phyloP scores from a whole-genome alignment of 2,113 vertebrate species.

The Lophura nycthemera region DNA sequence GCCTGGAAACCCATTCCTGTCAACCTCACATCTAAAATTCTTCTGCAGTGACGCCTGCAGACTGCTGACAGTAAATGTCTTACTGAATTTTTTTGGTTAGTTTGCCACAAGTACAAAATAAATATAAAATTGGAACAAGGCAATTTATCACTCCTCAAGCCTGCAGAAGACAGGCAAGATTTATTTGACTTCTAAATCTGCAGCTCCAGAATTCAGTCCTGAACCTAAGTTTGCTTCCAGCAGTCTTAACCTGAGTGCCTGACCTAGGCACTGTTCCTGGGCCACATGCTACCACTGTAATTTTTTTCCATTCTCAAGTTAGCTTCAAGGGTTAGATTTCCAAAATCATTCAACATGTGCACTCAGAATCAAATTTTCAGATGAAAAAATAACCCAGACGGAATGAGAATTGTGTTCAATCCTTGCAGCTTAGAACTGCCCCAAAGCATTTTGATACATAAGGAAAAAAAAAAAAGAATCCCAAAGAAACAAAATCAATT shows the following conservation, averaged over 20 bases:
- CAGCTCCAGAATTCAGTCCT: background rate
- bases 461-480: background rate
- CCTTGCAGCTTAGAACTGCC: background rate
- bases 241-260: background rate
- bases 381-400: background rate
- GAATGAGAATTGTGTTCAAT: background rate
- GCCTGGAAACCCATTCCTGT: background rate
- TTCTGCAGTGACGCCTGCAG: background rate
- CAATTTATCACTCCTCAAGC: background rate
- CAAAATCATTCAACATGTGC: background rate
- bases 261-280: background rate
- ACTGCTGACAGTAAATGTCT: fast-evolving
- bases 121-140: background rate
- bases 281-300: background rate
- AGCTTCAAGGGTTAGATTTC: background rate
- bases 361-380: background rate
- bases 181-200: background rate
- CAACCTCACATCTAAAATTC: background rate
- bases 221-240: background rate
- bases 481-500: background rate
- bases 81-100: background rate
- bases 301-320: background rate
- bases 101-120: background rate
- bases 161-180: background rate
- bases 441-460: background rate